Evolutionary conservation across 2,797 vertebrate species (phyloP), one percentile per base, ranked within the genome.

Genomic region (Esox masquinongy): DNA sequence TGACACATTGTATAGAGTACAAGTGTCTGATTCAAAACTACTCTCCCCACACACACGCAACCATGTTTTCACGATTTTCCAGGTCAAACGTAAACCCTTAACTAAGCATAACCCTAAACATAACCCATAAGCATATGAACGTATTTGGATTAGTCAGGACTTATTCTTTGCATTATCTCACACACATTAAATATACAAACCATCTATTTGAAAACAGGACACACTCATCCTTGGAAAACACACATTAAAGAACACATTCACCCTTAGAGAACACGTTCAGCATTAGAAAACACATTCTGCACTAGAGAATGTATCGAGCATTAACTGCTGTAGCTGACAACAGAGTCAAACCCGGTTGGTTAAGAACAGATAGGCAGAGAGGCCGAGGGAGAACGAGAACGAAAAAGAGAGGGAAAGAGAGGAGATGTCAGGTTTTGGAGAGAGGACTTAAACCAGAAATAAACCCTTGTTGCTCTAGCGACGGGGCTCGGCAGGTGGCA

Each of bases 391-490:
- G 26, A 17, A 24, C 3, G 5, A 12, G 68, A 66, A 70, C 66
- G 26, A 68, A 63, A 19, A 56, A 49, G 12, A n/a, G 70, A 14
- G 59, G 50, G 39, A 31, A 31, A 31, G 29, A 31, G 5, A 43
- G 9, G 9, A 43, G 17, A 47, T 59, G 53, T n/a, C 53, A 59
- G 53, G 53, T 59, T 22, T n/a, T 47, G 24, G 66, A 29, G 56
- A 47, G 63, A 64, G 53, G 8, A 22, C 0, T 22, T 59, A 22
- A 12, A 59, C 86, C 84, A 31, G 74, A 85, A 88, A 88, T 88
- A 86, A 88, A 87, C 79, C 83, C 19, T 12, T 72, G 77, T 69
- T 75, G 70, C 78, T 80, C 84, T 80, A n/a, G 34, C 15, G 53
- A 59, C 6, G 26, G 51, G 34, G 53, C n/a, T 59, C 53, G 53